Base-by-base conservation (phyloP, 1,140 invertebrate species). In the Pogonognathellus flavescens region DNA sequence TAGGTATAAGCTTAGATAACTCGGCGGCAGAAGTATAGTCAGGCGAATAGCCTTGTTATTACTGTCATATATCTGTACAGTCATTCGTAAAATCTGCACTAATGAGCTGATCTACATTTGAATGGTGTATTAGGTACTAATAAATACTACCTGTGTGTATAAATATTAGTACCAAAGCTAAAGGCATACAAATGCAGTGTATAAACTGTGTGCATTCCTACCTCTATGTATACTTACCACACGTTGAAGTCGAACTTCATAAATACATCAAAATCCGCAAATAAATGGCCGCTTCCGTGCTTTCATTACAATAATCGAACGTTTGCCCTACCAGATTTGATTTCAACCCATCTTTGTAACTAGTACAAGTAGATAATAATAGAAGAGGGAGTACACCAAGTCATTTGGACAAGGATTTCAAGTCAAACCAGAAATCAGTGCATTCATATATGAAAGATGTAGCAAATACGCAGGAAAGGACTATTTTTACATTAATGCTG, bases 21-120 rank as follows among this genome's bases (percentile, higher is more conserved):
- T n/a, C 59, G 18, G 8, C 8, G 59, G 53, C 16, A 55, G 6
- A 3, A 55, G 2, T 62, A 62, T 62, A 62, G 31, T 41, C 6
- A 1, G 57, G 57, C 10, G 22, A 25, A 66, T 25, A 76, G 25
- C 31, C 7, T 22, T 82, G 55, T 31, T 81, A 22, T 49, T 52
- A 49, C 20, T 57, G 22, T 81, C 76, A 57, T 60, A 60, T 57
- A 57, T 31, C 25, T 50, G 11, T 62, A 4, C 16, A 52, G 31
- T 50, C 76, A 25, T 18, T 52, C 80, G 80, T 55, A 60, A 80
- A 82, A 82, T 82, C 18, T 31, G 50, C 80, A 31, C 80, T 82
- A 82, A 82, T 82, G 80, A 82, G 57, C 52, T 82, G 52, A 82
- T 82, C 57, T 82, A 82, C 52, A 82, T 82, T 57, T 82, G 13